Base-by-base conservation (phyloP, 2,797 vertebrate species). In the Kryptopterus vitreolus region DNA sequence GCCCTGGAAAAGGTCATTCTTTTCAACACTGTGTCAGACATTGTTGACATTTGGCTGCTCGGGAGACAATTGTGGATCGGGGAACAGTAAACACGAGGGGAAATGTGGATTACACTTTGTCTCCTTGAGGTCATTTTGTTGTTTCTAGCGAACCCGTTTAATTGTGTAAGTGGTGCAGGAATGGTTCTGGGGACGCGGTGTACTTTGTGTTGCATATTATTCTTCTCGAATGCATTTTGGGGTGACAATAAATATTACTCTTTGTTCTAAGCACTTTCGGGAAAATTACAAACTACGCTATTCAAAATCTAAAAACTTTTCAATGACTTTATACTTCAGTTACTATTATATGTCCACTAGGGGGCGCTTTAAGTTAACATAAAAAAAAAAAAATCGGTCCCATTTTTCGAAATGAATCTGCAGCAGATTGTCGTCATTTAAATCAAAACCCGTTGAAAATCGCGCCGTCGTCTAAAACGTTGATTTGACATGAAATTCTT, bases 11-110 rank as follows among this genome's bases (percentile, higher is more conserved):
- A 53, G 20, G 29, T 53, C 18, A 52, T 55, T 38, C 24, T 4
- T 35, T 58, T 24, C 52, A 57, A 38, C 59, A 59, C 26, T 58
- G 43, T 74, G 72, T 29, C 53, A n/a, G 2, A 29, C n/a, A 38
- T 69, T 81, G 29, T 33, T 68, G 13, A 63, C 5, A 59, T 63
- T 63, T 53, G 43, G 33, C n/a, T 38, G 48, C 35, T 35, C 55
- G 26, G 26, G 72, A 59, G 24, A 59, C 55, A 43, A 26, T 43
- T 29, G 29, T 22, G 52, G 65, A 29, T 55, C 0, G 7, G 65
- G 78, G 29, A 55, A 74, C 29, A n/a, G 68, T 80, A 65, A 80
- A 73, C 65, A 78, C 2, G 5, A 68, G 63, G 26, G 43, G 46
- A 65, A 22, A 57, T 29, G 58, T 58, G 43, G 33, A 74, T 74